Base-by-base conservation (phyloP, 2,888 invertebrate genomes). In the Dynastes hyllus region DNA sequence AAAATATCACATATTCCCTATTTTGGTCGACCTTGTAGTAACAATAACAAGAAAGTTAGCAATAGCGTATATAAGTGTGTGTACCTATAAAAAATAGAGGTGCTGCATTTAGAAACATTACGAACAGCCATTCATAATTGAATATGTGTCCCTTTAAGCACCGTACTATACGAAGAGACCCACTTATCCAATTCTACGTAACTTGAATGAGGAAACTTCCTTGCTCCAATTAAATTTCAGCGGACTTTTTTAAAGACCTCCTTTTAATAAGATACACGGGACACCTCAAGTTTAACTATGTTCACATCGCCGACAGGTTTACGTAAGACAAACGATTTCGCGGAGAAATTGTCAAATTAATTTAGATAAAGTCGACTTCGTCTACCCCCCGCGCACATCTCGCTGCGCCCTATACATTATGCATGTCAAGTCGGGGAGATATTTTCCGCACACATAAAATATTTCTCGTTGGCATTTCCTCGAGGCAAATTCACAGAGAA, bases 371-470 rank as follows among this genome's bases (percentile, higher is more conserved):
- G 73, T 75, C 73, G 61, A 16, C 53, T 13, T 13, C 37, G 1
- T n/a, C n/a, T 1, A 16, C n/a, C n/a, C 55, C 55, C 22, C 55
- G 22, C n/a, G 16, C 22, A 22, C 16, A 22, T 22, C 55, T 58
- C 22, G 8, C 55, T 58, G 4, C 77, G 27, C 53, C 77, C 29
- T 69, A 63, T 67, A 58, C 58, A 77, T 77, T 77, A 67, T 77
- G 77, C 77, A 77, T 55, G 69, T 69, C 67, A 69, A 67, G 67
- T 69, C 66, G 53, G 76, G 58, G 71, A 66, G 58, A 65, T 22
- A 58, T 73, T 78, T 78, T 73, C 78, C 65, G 65, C 71, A 78
- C 61, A 75, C 78, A 71, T 78, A 78, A 78, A 78, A 78, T 78
- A 78, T 78, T 78, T 65, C 71, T 37, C 50, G 45, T 13, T 6